A percentile compares a stretch with the other conserved stretches of the same genome.
These are phyloP conservation scores for Monochamus saltuarius DNA, from an alignment of 1,140 invertebrate genomes.

Conservation along the genomic window DNA sequence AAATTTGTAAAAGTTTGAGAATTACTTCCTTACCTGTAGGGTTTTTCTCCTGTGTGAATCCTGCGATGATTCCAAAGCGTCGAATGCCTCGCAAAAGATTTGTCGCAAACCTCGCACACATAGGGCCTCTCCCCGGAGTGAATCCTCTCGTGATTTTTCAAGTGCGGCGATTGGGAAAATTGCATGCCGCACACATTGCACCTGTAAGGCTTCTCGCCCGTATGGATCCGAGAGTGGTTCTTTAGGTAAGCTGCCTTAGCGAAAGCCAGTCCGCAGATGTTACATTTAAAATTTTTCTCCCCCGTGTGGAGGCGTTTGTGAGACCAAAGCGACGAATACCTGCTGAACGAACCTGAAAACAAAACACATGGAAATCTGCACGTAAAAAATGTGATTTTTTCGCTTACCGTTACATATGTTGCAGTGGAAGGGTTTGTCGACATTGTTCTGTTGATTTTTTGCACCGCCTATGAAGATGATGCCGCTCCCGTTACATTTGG, in stretches of 20 bases:
- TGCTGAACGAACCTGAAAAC: conserved; percentile 65
- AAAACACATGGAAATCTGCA: conserved; percentile 10
- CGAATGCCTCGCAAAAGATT: conserved; percentile 82
- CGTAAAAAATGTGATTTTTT: background rate
- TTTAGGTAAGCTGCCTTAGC: conserved; percentile 89
- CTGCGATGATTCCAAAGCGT: conserved; percentile 89
- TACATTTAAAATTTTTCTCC: conserved; percentile 89
- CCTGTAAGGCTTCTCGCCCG: conserved; percentile 77
- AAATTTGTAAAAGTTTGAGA: background rate
- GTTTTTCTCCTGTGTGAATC: conserved; percentile 93
- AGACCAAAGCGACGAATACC: conserved; percentile 83
- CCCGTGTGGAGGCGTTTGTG: conserved; percentile 83
- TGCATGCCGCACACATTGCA: conserved; percentile 86
- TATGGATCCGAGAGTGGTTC: conserved; percentile 85
- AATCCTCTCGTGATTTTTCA: conserved; percentile 90
- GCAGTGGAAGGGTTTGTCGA: conserved; percentile 82
- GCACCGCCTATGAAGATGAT: conserved; percentile 75
- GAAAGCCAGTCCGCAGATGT: conserved; percentile 90
- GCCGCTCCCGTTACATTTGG: conserved; percentile 83
- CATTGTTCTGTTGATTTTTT: conserved; percentile 58
- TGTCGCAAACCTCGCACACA: conserved; percentile 83
- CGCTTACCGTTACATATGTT: conserved; percentile 74
- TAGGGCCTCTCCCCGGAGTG: conserved; percentile 89
- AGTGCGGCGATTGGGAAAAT: conserved; percentile 84
- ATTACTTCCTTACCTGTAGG: conserved; percentile 58